Evolutionary conservation across 2,888 invertebrate species (phyloP).

Genomic region (Sphaerophoria rueppellii): DNA sequence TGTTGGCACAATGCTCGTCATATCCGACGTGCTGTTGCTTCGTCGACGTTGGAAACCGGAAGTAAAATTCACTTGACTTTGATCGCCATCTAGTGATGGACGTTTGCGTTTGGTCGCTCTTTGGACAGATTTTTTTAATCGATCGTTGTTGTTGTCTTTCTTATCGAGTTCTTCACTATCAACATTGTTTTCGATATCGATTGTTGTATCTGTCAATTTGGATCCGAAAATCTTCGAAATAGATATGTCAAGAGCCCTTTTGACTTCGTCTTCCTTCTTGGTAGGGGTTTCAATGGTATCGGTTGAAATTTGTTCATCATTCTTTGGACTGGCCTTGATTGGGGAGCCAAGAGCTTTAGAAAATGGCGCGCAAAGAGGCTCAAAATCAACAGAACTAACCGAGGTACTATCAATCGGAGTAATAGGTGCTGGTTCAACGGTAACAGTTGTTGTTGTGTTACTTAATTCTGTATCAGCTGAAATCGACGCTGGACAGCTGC

Average conservation of each 20-base stretch:
- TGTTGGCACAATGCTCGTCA: background rate
- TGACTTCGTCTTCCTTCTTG: conserved; percentile 9
- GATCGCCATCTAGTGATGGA: conserved; percentile 33
- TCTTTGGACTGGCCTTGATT: background rate
- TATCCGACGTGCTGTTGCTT: conserved; percentile 23
- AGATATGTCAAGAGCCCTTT: background rate
- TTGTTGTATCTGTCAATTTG: conserved; percentile 3
- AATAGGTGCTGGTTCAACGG: no score
- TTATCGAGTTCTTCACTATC: no score
- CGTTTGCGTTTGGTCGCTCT: conserved; percentile 1
- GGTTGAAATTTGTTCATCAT: background rate
- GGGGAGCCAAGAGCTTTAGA: no score
- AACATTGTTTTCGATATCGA: no score
- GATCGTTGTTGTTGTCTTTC: no score
- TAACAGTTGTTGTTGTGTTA: no score
- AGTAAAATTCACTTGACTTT: conserved; percentile 2
- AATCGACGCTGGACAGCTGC: no score
- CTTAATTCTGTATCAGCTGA: no score
- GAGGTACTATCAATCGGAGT: no score
- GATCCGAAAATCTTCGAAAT: background rate
- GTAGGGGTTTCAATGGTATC: background rate
- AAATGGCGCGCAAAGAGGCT: no score
- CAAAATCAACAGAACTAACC: no score
- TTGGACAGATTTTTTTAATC: background rate
- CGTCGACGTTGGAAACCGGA: conserved; percentile 3